Conservation (phyloP, 2,113 vertebrate species). For the Spilogale gracilis region DNA sequence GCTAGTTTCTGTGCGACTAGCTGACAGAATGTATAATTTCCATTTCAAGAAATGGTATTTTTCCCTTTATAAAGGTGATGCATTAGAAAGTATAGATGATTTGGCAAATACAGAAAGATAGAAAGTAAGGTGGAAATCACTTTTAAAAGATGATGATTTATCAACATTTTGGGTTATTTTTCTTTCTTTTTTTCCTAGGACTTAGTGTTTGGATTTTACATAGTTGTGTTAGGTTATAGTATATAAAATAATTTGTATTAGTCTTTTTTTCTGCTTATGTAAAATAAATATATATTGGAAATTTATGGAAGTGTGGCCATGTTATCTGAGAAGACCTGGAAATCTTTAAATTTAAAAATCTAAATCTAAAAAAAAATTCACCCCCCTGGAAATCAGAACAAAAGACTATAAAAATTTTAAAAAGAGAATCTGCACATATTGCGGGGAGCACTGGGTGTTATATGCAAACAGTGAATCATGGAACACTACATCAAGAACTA, state of each 20-base stretch:
- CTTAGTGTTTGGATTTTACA: not conserved
- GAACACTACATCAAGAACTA: too few relatives aligned
- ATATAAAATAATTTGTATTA: not conserved
- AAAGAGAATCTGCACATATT: not conserved
- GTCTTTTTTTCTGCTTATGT: conserved; percentile 28
- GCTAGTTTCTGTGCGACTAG: not conserved
- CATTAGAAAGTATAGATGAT: conserved; percentile 32
- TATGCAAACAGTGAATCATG: too few relatives aligned
- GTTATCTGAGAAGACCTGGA: not conserved
- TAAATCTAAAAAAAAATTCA: not conserved
- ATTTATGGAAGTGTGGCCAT: not conserved
- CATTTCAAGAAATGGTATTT: not conserved
- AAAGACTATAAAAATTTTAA: not conserved
- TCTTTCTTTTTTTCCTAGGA: not conserved
- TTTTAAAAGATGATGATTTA: conserved; percentile 38
- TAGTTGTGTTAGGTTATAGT: not conserved
- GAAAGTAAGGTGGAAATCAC: not conserved
- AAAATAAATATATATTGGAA: conserved; percentile 12
- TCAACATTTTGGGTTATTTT: not conserved
- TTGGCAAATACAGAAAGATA: not conserved
- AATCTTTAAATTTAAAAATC: too few relatives aligned
- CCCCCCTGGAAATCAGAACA: conserved; percentile 3
- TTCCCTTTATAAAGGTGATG: not conserved
- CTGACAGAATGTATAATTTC: not conserved
- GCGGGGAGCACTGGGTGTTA: too few relatives aligned